Evolutionary conservation across 2,113 vertebrate species (phyloP), one percentile per base, ranked within the genome.

Genomic region (Hystrix cristata): DNA sequence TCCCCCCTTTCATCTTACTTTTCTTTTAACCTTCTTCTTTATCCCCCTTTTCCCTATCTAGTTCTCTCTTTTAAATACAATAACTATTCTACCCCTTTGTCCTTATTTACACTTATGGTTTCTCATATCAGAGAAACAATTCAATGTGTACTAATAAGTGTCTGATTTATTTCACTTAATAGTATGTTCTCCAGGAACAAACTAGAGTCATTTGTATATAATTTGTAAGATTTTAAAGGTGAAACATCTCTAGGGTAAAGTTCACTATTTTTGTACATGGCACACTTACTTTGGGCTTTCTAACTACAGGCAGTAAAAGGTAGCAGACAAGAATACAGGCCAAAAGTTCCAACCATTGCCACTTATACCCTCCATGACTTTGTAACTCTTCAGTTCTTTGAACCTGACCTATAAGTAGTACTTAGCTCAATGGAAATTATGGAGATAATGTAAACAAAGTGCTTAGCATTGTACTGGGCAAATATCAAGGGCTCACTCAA

Each of bases 401-500:
- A 88, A 79, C 43, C 27, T 55, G 21, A 34, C 53, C 53, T 87
- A 29, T 71, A 84, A 43, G 83, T 65, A 95, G 9, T 64, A 87
- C 79, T 96, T 94, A 65, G 29, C 78, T 91, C n/a, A 67, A 65
- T 59, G 27, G 78, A 94, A 87, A 79, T 38, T 57, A 87, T 34
- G 74, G 7, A 79, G 48, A 34, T 38, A 29, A 72, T 88, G 34
- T 90, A 95, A 84, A 93, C 84, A 81, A 65, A 85, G 38, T 43
- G 31, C 55, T 96, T 62, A 71, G 46, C 23, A 27, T 62, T 79
- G 43, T 76, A 11, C 29, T 69, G 57, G 27, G 67, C 38, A 92
- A 95, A 60, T 64, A 86, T 55, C 78, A 91, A 97, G 89, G 82
- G 46, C 59, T 86, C 60, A 85, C 67, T 93, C 62, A 71, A 0